phyloP scores from a whole-genome alignment of 2,888 invertebrate species.

The Diplazon laetatorius region DNA sequence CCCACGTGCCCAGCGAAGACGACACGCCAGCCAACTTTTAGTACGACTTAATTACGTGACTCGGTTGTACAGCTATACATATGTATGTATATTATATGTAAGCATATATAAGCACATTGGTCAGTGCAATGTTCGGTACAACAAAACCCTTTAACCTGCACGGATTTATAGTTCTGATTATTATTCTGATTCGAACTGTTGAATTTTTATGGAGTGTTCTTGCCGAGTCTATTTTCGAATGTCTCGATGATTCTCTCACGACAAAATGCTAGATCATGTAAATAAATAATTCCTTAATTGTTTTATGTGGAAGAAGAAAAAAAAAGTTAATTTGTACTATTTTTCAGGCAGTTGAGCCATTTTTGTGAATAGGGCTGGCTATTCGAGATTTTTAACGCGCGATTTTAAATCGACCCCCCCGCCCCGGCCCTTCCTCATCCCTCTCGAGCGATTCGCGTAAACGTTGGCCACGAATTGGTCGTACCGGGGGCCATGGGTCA shows the following conservation, averaged over 20 bases:
- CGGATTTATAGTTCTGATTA: not conserved
- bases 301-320: not conserved
- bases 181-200: not conserved
- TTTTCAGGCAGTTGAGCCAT: conserved; percentile 39
- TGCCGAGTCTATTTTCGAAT: not conserved
- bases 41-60: conserved; percentile 72
- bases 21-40: conserved; percentile 65
- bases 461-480: conserved; percentile 31
- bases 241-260: not conserved
- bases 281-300: not conserved
- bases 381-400: conserved; percentile 31
- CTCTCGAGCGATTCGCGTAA: conserved; percentile 27
- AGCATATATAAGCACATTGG: conserved; percentile 3
- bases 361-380: conserved; percentile 63
- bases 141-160: not conserved
- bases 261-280: not conserved
- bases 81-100: too few species aligned
- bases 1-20: conserved; percentile 10
- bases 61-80: conserved; percentile 38
- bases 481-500: not conserved
- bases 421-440: too few species aligned
- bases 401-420: too few species aligned
- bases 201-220: conserved; percentile 7
- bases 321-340: too few species aligned
- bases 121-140: not conserved